phyloP scores from a whole-genome alignment of 2,797 vertebrate genomes.

The Paratrypauchen microcephalus region DNA sequence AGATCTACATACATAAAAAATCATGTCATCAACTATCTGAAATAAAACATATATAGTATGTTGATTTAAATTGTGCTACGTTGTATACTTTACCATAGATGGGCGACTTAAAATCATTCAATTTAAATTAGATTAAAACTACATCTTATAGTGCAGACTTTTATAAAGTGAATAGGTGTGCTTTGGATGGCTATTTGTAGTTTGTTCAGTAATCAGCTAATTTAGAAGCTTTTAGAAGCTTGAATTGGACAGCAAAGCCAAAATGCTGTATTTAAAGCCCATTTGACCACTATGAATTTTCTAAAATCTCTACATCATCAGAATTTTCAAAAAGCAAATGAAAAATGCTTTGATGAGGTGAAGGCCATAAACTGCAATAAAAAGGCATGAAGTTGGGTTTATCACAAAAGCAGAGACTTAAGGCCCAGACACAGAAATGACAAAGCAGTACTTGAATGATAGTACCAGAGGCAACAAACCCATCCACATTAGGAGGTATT shows the following conservation, averaged over 20 bases:
- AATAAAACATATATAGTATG: neutral
- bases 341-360: neutral
- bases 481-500: conserved; percentile 65
- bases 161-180: conserved; percentile 11
- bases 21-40: neutral
- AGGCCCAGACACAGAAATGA: conserved; percentile 66
- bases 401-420: conserved; percentile 53
- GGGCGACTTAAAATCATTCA: neutral
- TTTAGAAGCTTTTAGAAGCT: neutral
- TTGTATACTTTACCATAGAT: neutral
- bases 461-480: conserved; percentile 70
- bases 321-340: conserved; percentile 11
- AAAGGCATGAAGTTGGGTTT: conserved; percentile 65
- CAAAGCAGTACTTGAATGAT: conserved; percentile 58
- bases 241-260: neutral
- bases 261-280: conserved; percentile 15
- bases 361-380: conserved; percentile 61
- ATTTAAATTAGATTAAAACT: conserved; percentile 5
- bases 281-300: conserved; percentile 49
- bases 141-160: conserved; percentile 4
- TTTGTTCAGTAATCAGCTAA: neutral
- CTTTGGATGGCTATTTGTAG: conserved; percentile 9
- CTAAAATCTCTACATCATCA: conserved; percentile 15
- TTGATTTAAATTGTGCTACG: conserved; percentile 1
- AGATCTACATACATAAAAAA: neutral